These are phyloP conservation scores for Leucophenga varia DNA, from an alignment of 1,140 invertebrate species.

Conservation along the genomic window DNA sequence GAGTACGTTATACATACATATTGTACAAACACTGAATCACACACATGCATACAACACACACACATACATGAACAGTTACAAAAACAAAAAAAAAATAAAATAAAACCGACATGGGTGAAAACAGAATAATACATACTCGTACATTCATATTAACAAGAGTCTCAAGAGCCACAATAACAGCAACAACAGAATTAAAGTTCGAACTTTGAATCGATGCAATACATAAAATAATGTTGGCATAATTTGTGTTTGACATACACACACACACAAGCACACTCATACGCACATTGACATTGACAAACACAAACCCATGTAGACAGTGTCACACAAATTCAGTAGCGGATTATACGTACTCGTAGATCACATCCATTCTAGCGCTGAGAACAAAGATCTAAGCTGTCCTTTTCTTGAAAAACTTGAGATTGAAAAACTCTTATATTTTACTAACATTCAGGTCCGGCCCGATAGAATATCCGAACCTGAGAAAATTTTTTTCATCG, in stretches of 20 bases:
- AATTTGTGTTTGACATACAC: slow-evolving; percentile 18
- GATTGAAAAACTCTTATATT: too few species aligned
- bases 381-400: too few species aligned
- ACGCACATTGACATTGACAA: neutral
- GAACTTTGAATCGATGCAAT: too few species aligned
- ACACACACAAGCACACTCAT: slow-evolving; percentile 2
- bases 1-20: slow-evolving; percentile 36
- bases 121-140: neutral
- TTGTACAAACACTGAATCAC: too few species aligned
- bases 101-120: too few species aligned
- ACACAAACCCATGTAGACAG: neutral
- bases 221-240: slow-evolving; percentile 43
- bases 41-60: neutral
- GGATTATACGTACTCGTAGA: too few species aligned
- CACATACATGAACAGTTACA: neutral
- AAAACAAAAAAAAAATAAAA: neutral
- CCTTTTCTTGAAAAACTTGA: too few species aligned
- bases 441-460: too few species aligned
- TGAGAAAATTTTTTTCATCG: too few species aligned
- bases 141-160: neutral
- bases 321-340: too few species aligned
- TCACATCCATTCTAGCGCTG: too few species aligned
- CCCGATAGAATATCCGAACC: too few species aligned
- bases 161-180: neutral
- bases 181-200: slow-evolving; percentile 4